Base-by-base conservation (phyloP, 2,888 invertebrate species). In the Seira ritae region DNA sequence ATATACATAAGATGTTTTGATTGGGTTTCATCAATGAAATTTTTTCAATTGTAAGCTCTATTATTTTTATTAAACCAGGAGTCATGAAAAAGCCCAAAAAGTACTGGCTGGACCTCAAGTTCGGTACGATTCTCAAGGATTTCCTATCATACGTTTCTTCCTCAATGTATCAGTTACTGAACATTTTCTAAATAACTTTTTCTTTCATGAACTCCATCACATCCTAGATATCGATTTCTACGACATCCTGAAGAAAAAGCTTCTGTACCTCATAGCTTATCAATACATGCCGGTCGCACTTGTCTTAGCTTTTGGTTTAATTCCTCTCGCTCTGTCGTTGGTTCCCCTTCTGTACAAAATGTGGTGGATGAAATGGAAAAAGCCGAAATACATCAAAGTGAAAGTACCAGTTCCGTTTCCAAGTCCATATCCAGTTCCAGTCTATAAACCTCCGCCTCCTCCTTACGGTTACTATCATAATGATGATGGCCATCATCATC, bases 251-350 rank as follows among this genome's bases (percentile, higher is more conserved):
- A 86, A 77, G 72, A 84, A 86, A 42, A 85, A 86, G 55, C 23
- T 87, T 8, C 19, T 80, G 0, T 80, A 76, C 42, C 66, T 85
- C 4, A 23, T 87, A 12, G 84, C 87, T 1, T 60, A 75, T 6
- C 84, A 80, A 50, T 87, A 87, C 68, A 84, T 84, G 72, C 87
- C 87, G 0, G 82, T 84, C 0, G 20, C 78, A 15, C 71, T 81
- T 3, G 68, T 87, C 0, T 62, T 87, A 0, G 83, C 84, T 1
- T 71, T 85, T 20, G 84, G 79, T 22, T 17, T 84, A 6, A 31
- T 80, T 6, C 86, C 86, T 0, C 12, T 86, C 6, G 71, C 69
- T 1, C 23, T 86, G 62, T 62, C 69, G 0, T 50, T 84, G 0
- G 76, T 85, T 15, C 85, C 81, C 12, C 15, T 85, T 12, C 15